Evolutionary conservation across 2,888 invertebrate species (phyloP), one percentile per base, ranked within the genome.

Genomic region (Zaprionus bogoriensis): DNA sequence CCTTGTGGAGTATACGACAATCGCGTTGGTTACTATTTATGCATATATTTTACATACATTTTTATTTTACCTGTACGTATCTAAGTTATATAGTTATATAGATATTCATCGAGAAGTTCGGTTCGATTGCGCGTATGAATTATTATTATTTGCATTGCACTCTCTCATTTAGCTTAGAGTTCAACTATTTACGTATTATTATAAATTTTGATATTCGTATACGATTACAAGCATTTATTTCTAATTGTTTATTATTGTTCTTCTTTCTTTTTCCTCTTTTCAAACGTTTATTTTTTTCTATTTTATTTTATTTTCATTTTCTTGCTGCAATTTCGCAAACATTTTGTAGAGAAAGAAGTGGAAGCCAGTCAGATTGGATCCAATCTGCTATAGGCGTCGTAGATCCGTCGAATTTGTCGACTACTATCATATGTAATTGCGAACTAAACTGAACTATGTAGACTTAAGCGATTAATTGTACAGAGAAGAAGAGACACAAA

Each of bases 301-400:
- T 71, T 80, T 67, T 73, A 14, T 32, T 60, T 27, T 61, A 58
- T 62, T 73, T 65, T 66, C 61, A 73, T 64, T 62, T 66, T 62
- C 47, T 51, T 48, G 58, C 78, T 83, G 72, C 67, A 74, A 36
- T 75, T 81, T 76, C 73, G 74, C 70, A 61, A 78, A 68, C 76
- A n/a, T 77, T 80, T 71, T 73, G 44, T 81, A 82, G 87, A 81
- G 78, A 71, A 81, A 90, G 90, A 90, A 89, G 82, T 91, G 91
- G 91, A 90, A 88, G 83, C 90, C 91, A 74, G 91, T 91, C 77
- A 90, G 90, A 87, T 89, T 89, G 86, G 89, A 90, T 89, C 90
- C 89, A 72, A 89, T 89, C 81, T 89, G 88, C 85, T 89, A 89
- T 85, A 89, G 89, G 78, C 90, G 89, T 70, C 85, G 84, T 73